Evolutionary conservation across 2,888 invertebrate genomes (phyloP), one percentile per base, ranked within the genome.

Genomic region (Drosophila parthenogenetica): DNA sequence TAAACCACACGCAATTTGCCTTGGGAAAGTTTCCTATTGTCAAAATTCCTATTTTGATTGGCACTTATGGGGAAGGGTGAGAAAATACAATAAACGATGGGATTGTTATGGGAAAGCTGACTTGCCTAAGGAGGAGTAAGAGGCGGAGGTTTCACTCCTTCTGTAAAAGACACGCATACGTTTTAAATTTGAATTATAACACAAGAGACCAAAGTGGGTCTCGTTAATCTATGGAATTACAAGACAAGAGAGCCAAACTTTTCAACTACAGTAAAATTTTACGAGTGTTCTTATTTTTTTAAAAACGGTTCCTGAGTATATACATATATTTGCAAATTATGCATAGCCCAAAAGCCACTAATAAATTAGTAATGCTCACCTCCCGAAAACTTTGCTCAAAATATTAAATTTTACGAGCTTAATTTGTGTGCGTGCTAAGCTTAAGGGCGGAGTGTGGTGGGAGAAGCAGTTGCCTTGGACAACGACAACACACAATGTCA

Each of bases 381-480:
- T 81, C 63, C 53, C 55, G 13, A 61, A 67, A 58, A 73, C 69
- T 80, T 71, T 66, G 64, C 17, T 49, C 60, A 75, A 85, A 88
- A 87, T 87, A 87, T 87, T 87, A 87, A 87, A 87, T 87, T 87
- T 87, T 89, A 87, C 89, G 86, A 88, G 74, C 75, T 87, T 87
- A 87, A 87, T 88, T 86, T 87, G 89, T 74, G 89, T 72, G 73
- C 86, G 89, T 89, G 86, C 58, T 67, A 35, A 65, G 89, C 89
- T 80, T 78, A 73, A 45, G 29, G 32, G n/a, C 11, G 10, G 17
- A 25, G 11, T 14, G 25, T 5, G 2, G 1, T 2, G 5, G 50
- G 17, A 25, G 35, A 13, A 37, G 16, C 2, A 35, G 77, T 73
- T 78, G 72, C 32, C 69, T 62, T 57, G 79, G 79, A 75, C 79